These are phyloP conservation scores for Leistus spinibarbis DNA, from an alignment of 2,888 invertebrate genomes.

Conservation along the genomic window DNA sequence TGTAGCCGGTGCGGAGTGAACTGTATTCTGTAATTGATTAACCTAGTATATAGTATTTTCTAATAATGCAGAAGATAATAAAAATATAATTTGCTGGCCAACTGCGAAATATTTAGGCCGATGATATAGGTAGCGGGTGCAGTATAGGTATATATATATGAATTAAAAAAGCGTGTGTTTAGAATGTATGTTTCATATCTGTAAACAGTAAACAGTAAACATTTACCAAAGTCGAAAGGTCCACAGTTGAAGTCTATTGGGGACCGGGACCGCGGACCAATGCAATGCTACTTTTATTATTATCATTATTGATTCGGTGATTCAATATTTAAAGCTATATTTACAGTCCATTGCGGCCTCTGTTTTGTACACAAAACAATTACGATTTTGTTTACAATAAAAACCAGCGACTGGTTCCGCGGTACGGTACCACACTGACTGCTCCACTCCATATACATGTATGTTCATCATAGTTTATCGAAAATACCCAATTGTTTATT, in stretches of 20 bases:
- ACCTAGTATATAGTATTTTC: too few species aligned
- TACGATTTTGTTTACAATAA: conserved; percentile 35
- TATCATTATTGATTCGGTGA: conserved; percentile 39
- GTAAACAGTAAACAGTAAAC: not conserved
- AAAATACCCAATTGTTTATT: too few species aligned
- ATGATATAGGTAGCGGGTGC: too few species aligned
- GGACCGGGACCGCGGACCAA: not conserved
- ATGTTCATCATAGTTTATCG: too few species aligned
- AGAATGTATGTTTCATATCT: not conserved
- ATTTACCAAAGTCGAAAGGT: not conserved
- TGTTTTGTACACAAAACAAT: conserved; percentile 38
- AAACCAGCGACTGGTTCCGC: conserved; percentile 14
- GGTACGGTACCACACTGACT: not conserved
- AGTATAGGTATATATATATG: too few species aligned
- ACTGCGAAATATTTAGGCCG: too few species aligned
- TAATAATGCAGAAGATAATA: too few species aligned
- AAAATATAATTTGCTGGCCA: too few species aligned
- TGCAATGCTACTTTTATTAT: conserved; percentile 35
- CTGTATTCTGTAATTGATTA: too few species aligned
- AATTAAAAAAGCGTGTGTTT: not conserved
- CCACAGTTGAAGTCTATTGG: not conserved
- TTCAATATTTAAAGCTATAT: conserved; percentile 39
- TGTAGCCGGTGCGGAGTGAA: too few species aligned
- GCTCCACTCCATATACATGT: too few species aligned
- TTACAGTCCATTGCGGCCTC: conserved; percentile 38